These are phyloP conservation scores for Patella depressa DNA, from an alignment of 2,888 invertebrate genomes.

Conservation along the genomic window DNA sequence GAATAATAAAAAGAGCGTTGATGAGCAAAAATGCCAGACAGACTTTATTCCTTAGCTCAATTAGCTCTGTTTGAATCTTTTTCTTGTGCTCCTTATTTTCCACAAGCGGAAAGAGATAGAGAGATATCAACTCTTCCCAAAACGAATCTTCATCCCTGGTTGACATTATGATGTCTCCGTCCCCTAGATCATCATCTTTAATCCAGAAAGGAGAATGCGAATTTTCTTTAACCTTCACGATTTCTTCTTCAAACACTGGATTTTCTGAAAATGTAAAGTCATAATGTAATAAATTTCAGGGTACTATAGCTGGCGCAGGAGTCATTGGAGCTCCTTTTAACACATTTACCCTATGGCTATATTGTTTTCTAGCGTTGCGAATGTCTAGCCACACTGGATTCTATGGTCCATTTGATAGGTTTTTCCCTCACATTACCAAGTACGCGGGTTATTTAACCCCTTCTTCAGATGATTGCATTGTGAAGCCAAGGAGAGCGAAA, in stretches of 20 bases:
- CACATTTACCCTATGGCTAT: no score
- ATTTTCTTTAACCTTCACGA: background rate
- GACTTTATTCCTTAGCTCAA: slow-evolving; percentile 91
- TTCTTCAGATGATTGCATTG: no score
- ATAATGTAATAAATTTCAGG: background rate
- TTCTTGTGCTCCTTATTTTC: slow-evolving; percentile 83
- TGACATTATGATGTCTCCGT: slow-evolving; percentile 68
- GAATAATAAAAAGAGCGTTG: slow-evolving; percentile 97
- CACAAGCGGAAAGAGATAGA: slow-evolving; percentile 93
- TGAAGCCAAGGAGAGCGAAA: no score
- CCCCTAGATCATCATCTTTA: slow-evolving; percentile 39
- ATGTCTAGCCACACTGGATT: no score
- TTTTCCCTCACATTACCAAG: no score
- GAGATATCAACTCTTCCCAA: slow-evolving; percentile 94
- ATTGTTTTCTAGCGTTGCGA: no score
- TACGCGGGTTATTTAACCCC: no score
- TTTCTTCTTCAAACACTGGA: slow-evolving; percentile 39
- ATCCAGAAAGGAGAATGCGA: slow-evolving; percentile 43
- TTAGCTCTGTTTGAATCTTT: slow-evolving; percentile 73
- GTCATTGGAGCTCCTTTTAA: background rate
- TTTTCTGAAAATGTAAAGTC: slow-evolving; percentile 38
- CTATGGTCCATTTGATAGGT: no score
- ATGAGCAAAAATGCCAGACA: slow-evolving; percentile 86
- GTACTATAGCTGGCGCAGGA: background rate
- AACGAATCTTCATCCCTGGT: slow-evolving; percentile 83